These are phyloP conservation scores for Stictocephala bisonia DNA, from an alignment of 2,888 invertebrate species.

Conservation along the genomic window DNA sequence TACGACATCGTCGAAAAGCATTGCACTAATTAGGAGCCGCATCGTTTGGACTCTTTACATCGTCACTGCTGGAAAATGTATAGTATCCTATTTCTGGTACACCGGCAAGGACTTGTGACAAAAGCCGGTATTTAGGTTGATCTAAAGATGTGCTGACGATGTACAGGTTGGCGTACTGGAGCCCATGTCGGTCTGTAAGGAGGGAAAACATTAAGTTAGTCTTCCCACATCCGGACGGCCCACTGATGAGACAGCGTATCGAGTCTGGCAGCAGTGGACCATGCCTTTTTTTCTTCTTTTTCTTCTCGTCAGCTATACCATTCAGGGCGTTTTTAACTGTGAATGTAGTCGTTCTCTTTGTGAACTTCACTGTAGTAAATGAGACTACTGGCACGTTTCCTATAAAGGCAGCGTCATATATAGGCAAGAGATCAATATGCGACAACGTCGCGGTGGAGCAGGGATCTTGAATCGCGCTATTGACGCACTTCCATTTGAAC, in stretches of 20 bases:
- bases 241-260: constrained; percentile 59
- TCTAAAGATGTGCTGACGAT: constrained; percentile 61
- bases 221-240: constrained; percentile 63
- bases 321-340: not conserved
- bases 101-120: constrained; percentile 55
- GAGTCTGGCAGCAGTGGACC: constrained; percentile 49
- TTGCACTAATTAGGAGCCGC: too few species aligned
- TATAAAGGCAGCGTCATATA: not conserved
- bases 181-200: constrained; percentile 61
- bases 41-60: constrained; percentile 55
- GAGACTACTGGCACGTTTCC: not conserved
- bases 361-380: not conserved
- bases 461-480: not conserved
- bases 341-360: not conserved
- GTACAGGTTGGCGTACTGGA: constrained; percentile 63
- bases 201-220: constrained; percentile 62
- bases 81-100: constrained; percentile 57
- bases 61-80: constrained; percentile 54
- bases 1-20: constrained; percentile 64
- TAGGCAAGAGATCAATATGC: not conserved
- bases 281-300: constrained; percentile 18
- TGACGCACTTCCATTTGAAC: not conserved
- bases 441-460: not conserved
- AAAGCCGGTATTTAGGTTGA: constrained; percentile 61
- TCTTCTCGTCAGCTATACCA: not conserved